phyloP scores from a whole-genome alignment of 2,113 vertebrate genomes.

The Podarcis raffonei region DNA sequence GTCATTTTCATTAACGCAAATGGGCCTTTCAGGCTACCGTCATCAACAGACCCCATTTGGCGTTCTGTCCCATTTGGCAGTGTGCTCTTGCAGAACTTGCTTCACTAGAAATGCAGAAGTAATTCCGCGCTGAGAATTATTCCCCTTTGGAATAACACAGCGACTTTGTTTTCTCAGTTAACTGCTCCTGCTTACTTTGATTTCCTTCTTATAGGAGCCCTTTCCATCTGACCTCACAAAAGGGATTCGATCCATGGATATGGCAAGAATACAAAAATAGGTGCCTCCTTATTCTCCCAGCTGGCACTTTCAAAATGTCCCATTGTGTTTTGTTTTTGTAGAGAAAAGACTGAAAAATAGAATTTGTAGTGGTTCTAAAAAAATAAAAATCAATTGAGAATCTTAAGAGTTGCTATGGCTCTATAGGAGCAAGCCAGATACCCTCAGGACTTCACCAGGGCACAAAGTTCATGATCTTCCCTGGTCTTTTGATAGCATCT shows the following conservation, averaged over 20 bases:
- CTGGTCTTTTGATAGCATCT: background rate
- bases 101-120: background rate
- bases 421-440: too few relatives aligned
- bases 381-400: too few relatives aligned
- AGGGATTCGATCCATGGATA: background rate
- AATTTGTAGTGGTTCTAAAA: background rate
- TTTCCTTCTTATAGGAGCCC: slow-evolving; percentile 15
- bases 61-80: background rate
- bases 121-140: slow-evolving; percentile 48
- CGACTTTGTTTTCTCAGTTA: background rate
- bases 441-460: background rate
- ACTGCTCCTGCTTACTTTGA: slow-evolving; percentile 17
- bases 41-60: slow-evolving; percentile 7
- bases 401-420: too few relatives aligned
- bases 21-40: slow-evolving; percentile 40
- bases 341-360: background rate
- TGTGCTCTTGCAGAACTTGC: slow-evolving; percentile 5
- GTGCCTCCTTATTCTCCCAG: background rate
- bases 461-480: background rate
- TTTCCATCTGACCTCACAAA: background rate
- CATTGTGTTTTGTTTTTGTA: background rate
- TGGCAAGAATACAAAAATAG: background rate
- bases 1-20: slow-evolving; percentile 52
- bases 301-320: background rate
- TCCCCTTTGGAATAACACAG: slow-evolving; percentile 33